Conservation (phyloP, 2,797 vertebrate species). For the Mastacembelus armatus region DNA sequence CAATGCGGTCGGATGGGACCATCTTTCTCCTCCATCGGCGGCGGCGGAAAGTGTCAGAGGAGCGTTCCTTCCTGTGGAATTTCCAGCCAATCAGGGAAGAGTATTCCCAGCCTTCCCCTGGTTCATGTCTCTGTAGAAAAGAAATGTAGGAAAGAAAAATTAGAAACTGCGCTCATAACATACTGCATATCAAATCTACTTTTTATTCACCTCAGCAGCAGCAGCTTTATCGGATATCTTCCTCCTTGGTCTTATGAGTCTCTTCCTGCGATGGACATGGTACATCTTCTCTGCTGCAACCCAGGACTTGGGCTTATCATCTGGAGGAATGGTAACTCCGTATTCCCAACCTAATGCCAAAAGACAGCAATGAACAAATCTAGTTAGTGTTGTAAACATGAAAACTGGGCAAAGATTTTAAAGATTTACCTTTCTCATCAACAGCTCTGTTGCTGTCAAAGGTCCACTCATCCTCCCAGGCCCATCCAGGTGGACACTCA, state of each 20-base stretch:
- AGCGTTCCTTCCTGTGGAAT: slow-evolving; percentile 92
- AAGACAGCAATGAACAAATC: too few species aligned
- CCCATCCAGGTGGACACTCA: slow-evolving; percentile 92
- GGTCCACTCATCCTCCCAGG: slow-evolving; percentile 92
- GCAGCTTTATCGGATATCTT: slow-evolving; percentile 81
- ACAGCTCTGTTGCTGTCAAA: slow-evolving; percentile 95
- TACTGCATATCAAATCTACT: neutral
- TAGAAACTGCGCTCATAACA: neutral
- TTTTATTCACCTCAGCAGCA: slow-evolving; percentile 78
- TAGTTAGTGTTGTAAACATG: too few species aligned
- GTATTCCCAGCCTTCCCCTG: slow-evolving; percentile 94
- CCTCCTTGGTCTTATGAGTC: slow-evolving; percentile 88
- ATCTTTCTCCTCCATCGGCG: slow-evolving; percentile 97
- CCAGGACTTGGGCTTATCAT: slow-evolving; percentile 95
- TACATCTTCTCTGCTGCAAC: slow-evolving; percentile 98
- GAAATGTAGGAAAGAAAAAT: neutral
- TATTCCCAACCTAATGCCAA: slow-evolving; percentile 94
- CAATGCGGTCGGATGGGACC: slow-evolving; percentile 89
- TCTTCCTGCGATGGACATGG: slow-evolving; percentile 90
- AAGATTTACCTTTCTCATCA: slow-evolving; percentile 89
- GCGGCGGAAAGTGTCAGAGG: slow-evolving; percentile 93
- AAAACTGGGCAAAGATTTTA: neutral
- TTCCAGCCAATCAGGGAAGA: slow-evolving; percentile 98
- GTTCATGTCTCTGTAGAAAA: slow-evolving; percentile 68
- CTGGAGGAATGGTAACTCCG: slow-evolving; percentile 93